Base-by-base conservation (phyloP, 2,113 vertebrate genomes). In the Gymnogyps californianus region DNA sequence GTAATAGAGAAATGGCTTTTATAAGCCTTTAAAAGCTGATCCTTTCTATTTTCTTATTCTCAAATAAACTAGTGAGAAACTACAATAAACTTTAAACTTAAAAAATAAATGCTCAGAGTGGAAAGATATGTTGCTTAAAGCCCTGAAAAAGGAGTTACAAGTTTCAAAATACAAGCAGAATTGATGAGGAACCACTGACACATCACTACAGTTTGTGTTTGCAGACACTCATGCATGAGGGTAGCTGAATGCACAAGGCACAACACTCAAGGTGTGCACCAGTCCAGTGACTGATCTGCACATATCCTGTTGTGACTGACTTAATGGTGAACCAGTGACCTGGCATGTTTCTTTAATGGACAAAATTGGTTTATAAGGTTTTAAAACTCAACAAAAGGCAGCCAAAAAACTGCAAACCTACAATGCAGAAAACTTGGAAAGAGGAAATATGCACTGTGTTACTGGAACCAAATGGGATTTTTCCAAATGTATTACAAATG, bases 331-430 rank as follows among this genome's bases (percentile, higher is more conserved):
- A 82, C 75, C 86, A 87, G 74, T 75, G 46, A 72, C 70, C 49
- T 58, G 46, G 61, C 36, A 42, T 42, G 18, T 40, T 74, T 65
- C 21, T 61, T 72, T 36, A 52, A 80, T 20, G 62, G 62, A 61
- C n/a, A 79, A 76, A 97, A 93, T 36, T n/a, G 86, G 89, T 90
- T 83, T 94, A 75, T 86, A 55, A 75, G 58, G 64, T 96, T 94
- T 89, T 88, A 72, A 96, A 97, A 96, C 25, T 49, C 91, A 72
- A 51, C 76, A 83, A 87, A 47, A 90, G 87, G 79, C 47, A 67
- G 64, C 78, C 55, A 85, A 82, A 62, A 66, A 16, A 18, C 55
- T 89, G 70, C 87, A 94, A 92, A 96, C 75, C 81, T 52, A 65
- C 24, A 32, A 42, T 82, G 71, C 17, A 17, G 16, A 64, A 62